Evolutionary conservation across 2,797 vertebrate genomes (phyloP), one percentile per base, ranked within the genome.

Genomic region (Urosaurus nigricauda): DNA sequence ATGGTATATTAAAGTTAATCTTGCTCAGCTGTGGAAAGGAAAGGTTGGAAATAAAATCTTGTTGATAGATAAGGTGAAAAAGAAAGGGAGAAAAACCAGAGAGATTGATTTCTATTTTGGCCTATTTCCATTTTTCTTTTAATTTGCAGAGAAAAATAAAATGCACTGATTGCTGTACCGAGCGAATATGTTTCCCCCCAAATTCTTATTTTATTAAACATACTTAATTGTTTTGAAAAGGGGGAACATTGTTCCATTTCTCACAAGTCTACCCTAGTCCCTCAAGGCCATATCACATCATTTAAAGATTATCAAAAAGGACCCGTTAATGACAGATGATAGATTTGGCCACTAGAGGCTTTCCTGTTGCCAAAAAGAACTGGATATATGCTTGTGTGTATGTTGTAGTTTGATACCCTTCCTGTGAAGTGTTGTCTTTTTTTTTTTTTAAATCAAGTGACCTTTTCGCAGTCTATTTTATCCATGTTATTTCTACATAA

Each of bases 121-220:
- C 14, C 60, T 16, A 26, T 35, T 83, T 53, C 17, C 8, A 14
- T 58, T 84, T 80, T 73, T 58, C 47, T 70, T 40, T 87, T 79
- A 87, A 9, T 88, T 92, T 87, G 86, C 81, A 91, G 92, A 56
- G 81, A 90, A 37, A 58, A 88, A 89, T 90, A 58, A 92, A 94
- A 94, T 94, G 12, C 8, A 19, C n/a, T 53, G 26, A 40, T 73
- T 70, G 29, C 6, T 75, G 37, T 85, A 89, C 71, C 87, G 88
- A 92, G 92, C 79, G 89, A 92, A 91, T 90, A 82, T 5, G n/a
- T 13, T 47, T 40, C 32, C 79, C 12, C 7, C 5, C 16, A 84
- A 43, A 89, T 74, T 74, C 40, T 84, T 71, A 24, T 87, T 6
- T 84, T 35, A 89, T 65, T 35, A 73, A 91, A 87, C 9, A 85